Evolutionary conservation across 2,888 invertebrate genomes (phyloP), one percentile per base, ranked within the genome.

Genomic region (Leptura quadrifasciata): DNA sequence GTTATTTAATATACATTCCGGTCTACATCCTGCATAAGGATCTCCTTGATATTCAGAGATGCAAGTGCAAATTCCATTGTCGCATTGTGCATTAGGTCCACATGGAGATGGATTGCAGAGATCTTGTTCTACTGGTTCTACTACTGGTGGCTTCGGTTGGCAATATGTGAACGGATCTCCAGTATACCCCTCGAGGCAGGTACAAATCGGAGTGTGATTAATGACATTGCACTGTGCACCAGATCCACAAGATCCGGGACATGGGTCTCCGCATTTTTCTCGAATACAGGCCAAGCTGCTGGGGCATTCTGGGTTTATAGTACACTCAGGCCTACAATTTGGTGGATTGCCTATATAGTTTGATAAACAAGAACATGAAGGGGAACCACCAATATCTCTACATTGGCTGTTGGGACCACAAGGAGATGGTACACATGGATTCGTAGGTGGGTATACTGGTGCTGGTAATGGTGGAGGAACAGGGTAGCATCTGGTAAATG

Each of bases 361-460:
- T 52, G 92, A 89, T 75, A 94, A 88, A 86, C 96, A 96, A 70
- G 94, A 93, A 86, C 96, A 96, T 12, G 94, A 93, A 39, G 95
- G 94, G 24, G 90, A 89, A 58, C 92, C 92, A 77, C 93, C 92
- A n/a, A 92, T 89, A 82, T 94, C 93, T 75, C 93, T 91, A 85
- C 96, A 96, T 85, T 94, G 91, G 15, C 95, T 93, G 86, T 95
- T 94, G 20, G 93, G 92, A 27, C 96, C 96, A 87, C 96, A 96
- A 2, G 95, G 95, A 47, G 95, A 94, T 24, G 95, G 95, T 69
- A 93, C 86, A 86, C 96, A 96, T 65, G 95, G 94, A 89, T 95
- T 92, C 55, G 90, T 91, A 64, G 88, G 84, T 54, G 74, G 67
- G 39, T 76, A 70, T 58, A 61, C 31, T 67, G 78, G 84, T 76